Base-by-base conservation (phyloP, 2,888 invertebrate genomes). In the Criorhina ranunculi region DNA sequence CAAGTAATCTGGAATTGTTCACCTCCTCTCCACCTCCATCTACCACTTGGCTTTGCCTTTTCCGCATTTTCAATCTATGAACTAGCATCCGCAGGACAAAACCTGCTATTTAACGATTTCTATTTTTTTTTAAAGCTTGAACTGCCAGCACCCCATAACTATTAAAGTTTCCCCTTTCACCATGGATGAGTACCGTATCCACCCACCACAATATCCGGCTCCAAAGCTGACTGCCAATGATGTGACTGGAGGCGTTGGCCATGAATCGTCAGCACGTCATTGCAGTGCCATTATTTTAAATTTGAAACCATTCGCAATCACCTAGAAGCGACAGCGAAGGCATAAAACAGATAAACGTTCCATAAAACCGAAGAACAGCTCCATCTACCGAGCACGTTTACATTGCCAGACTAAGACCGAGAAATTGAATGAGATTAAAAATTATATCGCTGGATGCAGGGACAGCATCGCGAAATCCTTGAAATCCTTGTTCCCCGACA, bases 191-290 rank as follows among this genome's bases (percentile, higher is more conserved):
- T 53, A 31, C 37, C 66, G 62, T 72, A 57, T 72, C 55, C 64
- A 33, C 78, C 70, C 64, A 33, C 78, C 70, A 40, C 70, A 70
- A 70, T 35, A 57, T 57, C 70, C 70, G 37, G 69, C 49, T 37
- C 55, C 29, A 31, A 12, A 29, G 37, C 49, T 31, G 24, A 24
- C 46, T 60, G 51, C 60, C 51, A 31, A 51, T 55, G 55, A 64
- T 44, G n/a, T n/a, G 35, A 9, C 60, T 53, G 42, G 31, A 40
- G 46, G 67, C 51, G 70, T 40, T 51, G 73, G 49, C 67, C 62
- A 83, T 83, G 83, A 83, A 83, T 79, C 57, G 57, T 83, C 79
- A 62, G 69, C 78, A 83, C 83, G 83, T 83, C 83, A 79, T 83
- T 83, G 83, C 83, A 83, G 79, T 73, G 73, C 67, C 73, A 83